phyloP scores from a whole-genome alignment of 2,888 invertebrate genomes.

The Lucinisca nassula region DNA sequence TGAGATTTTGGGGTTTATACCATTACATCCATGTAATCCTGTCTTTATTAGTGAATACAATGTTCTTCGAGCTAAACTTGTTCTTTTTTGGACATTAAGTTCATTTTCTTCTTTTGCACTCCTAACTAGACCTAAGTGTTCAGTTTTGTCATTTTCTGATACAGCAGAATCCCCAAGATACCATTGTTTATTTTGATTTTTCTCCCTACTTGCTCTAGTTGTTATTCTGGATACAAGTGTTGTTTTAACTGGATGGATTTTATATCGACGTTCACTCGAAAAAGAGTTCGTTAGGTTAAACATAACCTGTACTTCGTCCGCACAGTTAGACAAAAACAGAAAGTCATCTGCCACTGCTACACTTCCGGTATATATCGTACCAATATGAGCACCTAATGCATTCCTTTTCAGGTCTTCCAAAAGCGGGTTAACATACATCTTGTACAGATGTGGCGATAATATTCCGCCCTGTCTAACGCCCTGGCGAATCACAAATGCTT shows the following conservation, averaged over 20 bases:
- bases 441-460: background rate
- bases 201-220: background rate
- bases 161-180: too few relatives aligned
- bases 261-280: background rate
- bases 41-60: too few relatives aligned
- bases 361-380: background rate
- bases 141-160: too few relatives aligned
- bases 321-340: background rate
- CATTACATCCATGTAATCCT: too few relatives aligned
- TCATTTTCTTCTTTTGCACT: too few relatives aligned
- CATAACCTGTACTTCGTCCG: background rate
- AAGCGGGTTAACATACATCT: background rate
- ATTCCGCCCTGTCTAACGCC: background rate
- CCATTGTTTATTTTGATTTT: too few relatives aligned
- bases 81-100: too few relatives aligned
- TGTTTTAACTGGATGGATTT: background rate
- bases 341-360: background rate
- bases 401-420: background rate
- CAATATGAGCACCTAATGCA: background rate
- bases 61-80: too few relatives aligned
- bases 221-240: background rate
- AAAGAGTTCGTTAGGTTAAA: background rate
- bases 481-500: background rate
- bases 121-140: too few relatives aligned
- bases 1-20: too few relatives aligned